Evolutionary conservation across 1,140 invertebrate genomes (phyloP).

Genomic region (Lethrus apterus): DNA sequence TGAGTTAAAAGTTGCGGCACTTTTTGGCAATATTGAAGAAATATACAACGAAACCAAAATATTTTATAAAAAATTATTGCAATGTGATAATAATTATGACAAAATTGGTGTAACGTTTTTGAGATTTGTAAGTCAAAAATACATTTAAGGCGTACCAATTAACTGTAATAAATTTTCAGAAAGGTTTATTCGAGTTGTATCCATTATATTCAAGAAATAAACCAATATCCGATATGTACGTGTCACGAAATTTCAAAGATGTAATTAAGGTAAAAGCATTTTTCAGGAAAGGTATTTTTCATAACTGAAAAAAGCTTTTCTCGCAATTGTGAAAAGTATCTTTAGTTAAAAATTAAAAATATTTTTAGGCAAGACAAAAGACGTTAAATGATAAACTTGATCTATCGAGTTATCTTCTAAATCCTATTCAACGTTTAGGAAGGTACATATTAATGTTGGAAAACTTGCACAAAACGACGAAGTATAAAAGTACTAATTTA

Average conservation of each 20-base stretch:
- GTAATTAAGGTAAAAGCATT: conserved; percentile 26
- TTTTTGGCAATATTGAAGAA: conserved; percentile 27
- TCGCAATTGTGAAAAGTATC: no score
- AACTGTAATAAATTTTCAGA: conserved; percentile 22
- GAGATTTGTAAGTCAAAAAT: conserved; percentile 21
- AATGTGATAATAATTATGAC: conserved; percentile 20
- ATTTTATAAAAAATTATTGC: conserved; percentile 21
- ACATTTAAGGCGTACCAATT: not conserved
- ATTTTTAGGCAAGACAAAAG: conserved; percentile 25
- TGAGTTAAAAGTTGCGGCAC: no score
- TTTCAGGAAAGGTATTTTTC: not conserved
- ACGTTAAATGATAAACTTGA: conserved; percentile 26
- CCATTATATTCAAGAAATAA: conserved; percentile 32
- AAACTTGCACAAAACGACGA: conserved; percentile 28
- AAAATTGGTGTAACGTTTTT: conserved; percentile 24
- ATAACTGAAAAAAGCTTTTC: conserved; percentile 5
- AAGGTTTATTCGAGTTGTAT: conserved; percentile 30
- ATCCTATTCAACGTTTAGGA: conserved; percentile 32
- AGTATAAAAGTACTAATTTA: conserved; percentile 19
- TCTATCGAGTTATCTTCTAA: conserved; percentile 30
- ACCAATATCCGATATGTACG: conserved; percentile 24
- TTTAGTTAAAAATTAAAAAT: no score
- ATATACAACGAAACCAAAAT: conserved; percentile 22
- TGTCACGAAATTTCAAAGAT: conserved; percentile 21
- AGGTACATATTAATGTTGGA: conserved; percentile 32